Evolutionary conservation across 2,113 vertebrate genomes (phyloP), one percentile per base, ranked within the genome.

Genomic region (Azemiops feae): DNA sequence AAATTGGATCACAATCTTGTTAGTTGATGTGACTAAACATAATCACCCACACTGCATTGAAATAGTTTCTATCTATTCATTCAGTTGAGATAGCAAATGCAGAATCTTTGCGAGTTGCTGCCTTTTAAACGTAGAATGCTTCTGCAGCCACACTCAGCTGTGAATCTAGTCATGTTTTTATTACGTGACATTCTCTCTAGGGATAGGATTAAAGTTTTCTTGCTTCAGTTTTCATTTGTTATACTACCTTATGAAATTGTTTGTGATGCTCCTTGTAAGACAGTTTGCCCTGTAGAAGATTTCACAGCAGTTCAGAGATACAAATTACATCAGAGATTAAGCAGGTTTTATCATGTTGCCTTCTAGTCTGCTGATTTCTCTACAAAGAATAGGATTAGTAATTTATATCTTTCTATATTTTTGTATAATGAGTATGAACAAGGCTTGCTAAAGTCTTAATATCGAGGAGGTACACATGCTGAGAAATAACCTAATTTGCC

Each of bases 341-440:
- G 60, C 57, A 89, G 45, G 6, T 94, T 95, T 39, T 94, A 91
- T 89, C 85, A 94, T 30, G 60, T 1, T 2, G 34, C 3, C 58
- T 94, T 89, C 88, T 93, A 94, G 81, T 92, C 58, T 95, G 95
- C 60, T 92, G 69, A 92, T 95, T 43, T 53, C 94, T 95, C 95
- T 93, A 94, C 94, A 57, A 92, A 94, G 92, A 18, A 50, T 52
- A 90, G 47, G 89, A 94, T 96, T 96, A 94, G 86, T 94, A 95
- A 95, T 90, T 88, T 57, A 96, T 95, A 97, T 96, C 95, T 69
- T 95, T 93, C 96, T 94, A 94, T 95, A 95, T 93, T 97, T 92
- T 96, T 96, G 93, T 94, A 96, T 95, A 95, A 69, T 92, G 94
- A 74, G 58, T 94, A 87, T 85, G 95, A 96, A 96, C 91, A 94